Evolutionary conservation across 2,797 vertebrate species (phyloP).

Genomic region (Poecilia velifera): DNA sequence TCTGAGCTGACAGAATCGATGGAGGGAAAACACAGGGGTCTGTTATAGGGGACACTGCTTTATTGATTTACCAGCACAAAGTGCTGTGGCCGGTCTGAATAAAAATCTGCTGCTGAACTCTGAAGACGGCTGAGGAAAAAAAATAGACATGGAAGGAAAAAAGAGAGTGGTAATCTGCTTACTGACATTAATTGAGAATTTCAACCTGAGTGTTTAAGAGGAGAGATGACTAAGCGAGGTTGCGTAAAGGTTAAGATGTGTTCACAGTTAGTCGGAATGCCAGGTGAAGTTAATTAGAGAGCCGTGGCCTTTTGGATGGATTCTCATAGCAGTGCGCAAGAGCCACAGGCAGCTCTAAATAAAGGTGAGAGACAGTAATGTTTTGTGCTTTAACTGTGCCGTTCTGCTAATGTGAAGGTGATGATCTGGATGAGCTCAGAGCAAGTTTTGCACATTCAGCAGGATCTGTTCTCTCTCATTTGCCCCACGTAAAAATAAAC

Average conservation of each 20-base stretch:
- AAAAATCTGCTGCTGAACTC: slow-evolving; percentile 62
- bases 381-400: slow-evolving; percentile 45
- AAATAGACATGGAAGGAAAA: slow-evolving; percentile 5
- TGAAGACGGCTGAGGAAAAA: slow-evolving; percentile 21
- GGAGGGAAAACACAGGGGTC: slow-evolving; percentile 79
- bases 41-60: slow-evolving; percentile 78
- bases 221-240: slow-evolving; percentile 68
- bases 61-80: slow-evolving; percentile 79
- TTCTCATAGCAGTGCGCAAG: slow-evolving; percentile 53
- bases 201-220: slow-evolving; percentile 59
- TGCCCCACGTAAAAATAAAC: slow-evolving; percentile 29
- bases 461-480: slow-evolving; percentile 11
- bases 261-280: slow-evolving; percentile 63
- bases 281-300: slow-evolving; percentile 75
- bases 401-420: slow-evolving; percentile 52
- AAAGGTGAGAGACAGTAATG: slow-evolving; percentile 55
- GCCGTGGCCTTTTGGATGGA: slow-evolving; percentile 65
- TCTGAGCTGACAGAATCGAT: slow-evolving; percentile 79
- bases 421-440: slow-evolving; percentile 36
- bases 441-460: slow-evolving; percentile 37
- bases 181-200: slow-evolving; percentile 71
- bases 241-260: slow-evolving; percentile 72
- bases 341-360: slow-evolving; percentile 37
- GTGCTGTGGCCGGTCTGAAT: slow-evolving; percentile 68
- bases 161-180: slow-evolving; percentile 49